phyloP scores from a whole-genome alignment of 2,113 vertebrate genomes.

The Oncorhynchus mykiss region DNA sequence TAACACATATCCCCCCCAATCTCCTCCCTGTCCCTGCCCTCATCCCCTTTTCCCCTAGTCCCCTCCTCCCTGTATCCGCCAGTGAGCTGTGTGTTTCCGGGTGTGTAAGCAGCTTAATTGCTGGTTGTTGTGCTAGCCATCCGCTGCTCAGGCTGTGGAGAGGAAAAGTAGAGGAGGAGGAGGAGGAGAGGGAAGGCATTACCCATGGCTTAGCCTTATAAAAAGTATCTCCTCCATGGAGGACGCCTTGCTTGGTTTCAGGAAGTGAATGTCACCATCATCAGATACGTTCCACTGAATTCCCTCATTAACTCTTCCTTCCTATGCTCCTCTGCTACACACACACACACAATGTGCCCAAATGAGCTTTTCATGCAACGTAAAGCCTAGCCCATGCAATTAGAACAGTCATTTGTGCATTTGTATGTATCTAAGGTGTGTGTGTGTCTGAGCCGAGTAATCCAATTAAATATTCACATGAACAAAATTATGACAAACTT shows the following conservation, averaged over 20 bases:
- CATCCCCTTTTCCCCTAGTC: background rate
- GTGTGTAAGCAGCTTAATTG: conserved; percentile 64
- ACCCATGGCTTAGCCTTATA: conserved; percentile 24
- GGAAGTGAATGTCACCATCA: conserved; percentile 64
- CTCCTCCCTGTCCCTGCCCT: background rate
- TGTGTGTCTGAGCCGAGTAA: background rate
- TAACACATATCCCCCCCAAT: conserved; percentile 36
- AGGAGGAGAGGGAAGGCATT: conserved; percentile 10
- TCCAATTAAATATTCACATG: background rate
- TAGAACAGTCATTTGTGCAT: conserved; percentile 47
- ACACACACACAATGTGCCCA: conserved; percentile 31
- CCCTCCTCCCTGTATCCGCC: background rate
- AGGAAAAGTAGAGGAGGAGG: conserved; percentile 19
- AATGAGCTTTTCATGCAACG: conserved; percentile 51
- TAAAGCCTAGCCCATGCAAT: conserved; percentile 51
- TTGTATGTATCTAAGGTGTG: conserved; percentile 8
- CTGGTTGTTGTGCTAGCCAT: conserved; percentile 27
- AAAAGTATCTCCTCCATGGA: conserved; percentile 21
- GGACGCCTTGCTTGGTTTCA: conserved; percentile 45
- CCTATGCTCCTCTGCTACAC: conserved; percentile 48
- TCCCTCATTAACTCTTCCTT: conserved; percentile 64
- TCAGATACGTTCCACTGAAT: conserved; percentile 66
- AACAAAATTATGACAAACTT: conserved; percentile 34
- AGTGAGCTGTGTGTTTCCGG: conserved; percentile 49
- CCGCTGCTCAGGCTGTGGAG: conserved; percentile 12